phyloP scores from a whole-genome alignment of 2,797 vertebrate genomes.

The Vipera ursinii region DNA sequence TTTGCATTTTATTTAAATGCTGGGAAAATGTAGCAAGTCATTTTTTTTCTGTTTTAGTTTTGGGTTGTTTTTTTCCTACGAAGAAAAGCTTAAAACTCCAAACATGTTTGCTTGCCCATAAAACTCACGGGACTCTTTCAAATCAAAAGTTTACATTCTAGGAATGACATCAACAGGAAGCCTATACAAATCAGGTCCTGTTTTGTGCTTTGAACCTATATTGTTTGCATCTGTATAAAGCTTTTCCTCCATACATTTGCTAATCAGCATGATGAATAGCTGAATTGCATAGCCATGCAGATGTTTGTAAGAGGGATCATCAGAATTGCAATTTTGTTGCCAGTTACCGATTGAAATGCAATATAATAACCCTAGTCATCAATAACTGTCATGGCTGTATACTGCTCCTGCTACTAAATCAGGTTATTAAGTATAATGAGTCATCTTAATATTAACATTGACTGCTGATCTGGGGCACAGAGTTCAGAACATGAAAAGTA shows the following conservation, averaged over 20 bases:
- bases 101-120: constrained; percentile 7
- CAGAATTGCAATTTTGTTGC: neutral
- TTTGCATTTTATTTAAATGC: neutral
- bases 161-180: constrained; percentile 16
- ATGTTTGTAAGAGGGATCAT: neutral
- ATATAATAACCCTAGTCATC: neutral
- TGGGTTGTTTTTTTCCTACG: neutral
- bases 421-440: neutral
- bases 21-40: neutral
- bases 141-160: neutral
- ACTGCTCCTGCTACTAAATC: neutral
- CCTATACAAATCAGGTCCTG: constrained; percentile 14
- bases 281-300: constrained; percentile 6
- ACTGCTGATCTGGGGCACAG: neutral
- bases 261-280: neutral
- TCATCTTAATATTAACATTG: neutral
- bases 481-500: neutral
- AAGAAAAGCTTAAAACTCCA: neutral
- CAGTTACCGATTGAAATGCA: neutral
- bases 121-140: neutral
- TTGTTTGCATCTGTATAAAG: constrained; percentile 20
- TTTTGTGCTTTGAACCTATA: constrained; percentile 38
- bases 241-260: constrained; percentile 8
- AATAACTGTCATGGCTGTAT: neutral
- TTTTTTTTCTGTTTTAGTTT: neutral